These are phyloP conservation scores for Hofmannophila pseudospretella DNA, from an alignment of 2,888 invertebrate genomes.

Conservation along the genomic window DNA sequence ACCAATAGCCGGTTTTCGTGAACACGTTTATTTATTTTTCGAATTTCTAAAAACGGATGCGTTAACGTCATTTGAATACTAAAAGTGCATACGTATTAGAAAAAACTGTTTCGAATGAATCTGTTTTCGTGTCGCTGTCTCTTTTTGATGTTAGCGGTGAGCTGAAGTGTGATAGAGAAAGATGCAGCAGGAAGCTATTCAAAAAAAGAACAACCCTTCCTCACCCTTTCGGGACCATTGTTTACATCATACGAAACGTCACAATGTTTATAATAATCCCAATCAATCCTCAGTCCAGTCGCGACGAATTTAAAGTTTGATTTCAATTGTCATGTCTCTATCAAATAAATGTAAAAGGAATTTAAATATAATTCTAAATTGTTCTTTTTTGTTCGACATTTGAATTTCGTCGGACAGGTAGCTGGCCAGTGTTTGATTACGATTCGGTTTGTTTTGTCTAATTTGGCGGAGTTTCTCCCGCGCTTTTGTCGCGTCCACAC, in stretches of 20 bases:
- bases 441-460: conserved; percentile 23
- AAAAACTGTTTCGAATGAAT: conserved; percentile 33
- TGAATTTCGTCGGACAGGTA: conserved; percentile 62
- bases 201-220: conserved; percentile 76
- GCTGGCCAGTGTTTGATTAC: conserved; percentile 44
- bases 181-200: conserved; percentile 64
- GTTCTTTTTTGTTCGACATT: conserved; percentile 39
- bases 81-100: conserved; percentile 61
- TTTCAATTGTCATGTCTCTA: conserved; percentile 21
- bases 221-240: conserved; percentile 66
- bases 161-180: conserved; percentile 42
- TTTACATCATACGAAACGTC: conserved; percentile 50
- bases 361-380: conserved; percentile 52
- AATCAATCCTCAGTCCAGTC: conserved; percentile 34
- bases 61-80: conserved; percentile 70
- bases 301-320: conserved; percentile 27
- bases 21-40: conserved; percentile 59
- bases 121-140: conserved; percentile 34
- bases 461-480: conserved; percentile 31
- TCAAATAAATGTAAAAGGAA: conserved; percentile 26
- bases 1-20: conserved; percentile 48
- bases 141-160: conserved; percentile 24
- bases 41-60: conserved; percentile 72
- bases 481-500: too few species aligned
- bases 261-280: conserved; percentile 23